Evolutionary conservation across 2,797 vertebrate genomes (phyloP).

Genomic region (Salarias fasciatus): DNA sequence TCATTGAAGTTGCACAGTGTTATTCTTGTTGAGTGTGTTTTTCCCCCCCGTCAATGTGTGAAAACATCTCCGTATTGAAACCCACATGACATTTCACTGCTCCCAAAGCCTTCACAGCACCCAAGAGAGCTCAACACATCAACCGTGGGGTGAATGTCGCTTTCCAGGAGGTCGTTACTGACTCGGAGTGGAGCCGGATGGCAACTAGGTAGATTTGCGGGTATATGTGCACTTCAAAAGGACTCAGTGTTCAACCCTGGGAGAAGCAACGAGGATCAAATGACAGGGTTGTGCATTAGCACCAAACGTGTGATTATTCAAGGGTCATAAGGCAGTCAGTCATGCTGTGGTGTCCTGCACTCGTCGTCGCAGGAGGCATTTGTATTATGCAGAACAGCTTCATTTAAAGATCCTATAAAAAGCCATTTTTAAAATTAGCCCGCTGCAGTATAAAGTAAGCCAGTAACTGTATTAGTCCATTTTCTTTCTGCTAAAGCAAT

Average conservation of each 20-base stretch:
- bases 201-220: constrained; percentile 2
- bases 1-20: background rate
- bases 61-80: background rate
- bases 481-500: no score
- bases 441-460: background rate
- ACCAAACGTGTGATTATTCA: constrained; percentile 22
- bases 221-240: constrained; percentile 11
- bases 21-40: background rate
- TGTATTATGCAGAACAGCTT: constrained; percentile 1
- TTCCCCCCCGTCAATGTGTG: background rate
- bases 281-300: constrained; percentile 22
- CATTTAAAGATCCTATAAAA: constrained; percentile 6
- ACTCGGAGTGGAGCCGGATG: background rate
- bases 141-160: constrained; percentile 15
- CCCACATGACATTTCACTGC: background rate
- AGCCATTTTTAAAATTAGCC: background rate
- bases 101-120: constrained; percentile 8
- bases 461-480: background rate
- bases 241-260: constrained; percentile 12
- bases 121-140: constrained; percentile 11
- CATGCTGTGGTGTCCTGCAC: background rate
- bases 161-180: constrained; percentile 25
- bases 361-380: background rate
- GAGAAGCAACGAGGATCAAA: constrained; percentile 20
- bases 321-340: constrained; percentile 7